Percentiles rank a stretch among this genome's conserved stretches.
Evolutionary conservation across 2,888 invertebrate species (phyloP).

Genomic region (Meiosimyza decipiens): DNA sequence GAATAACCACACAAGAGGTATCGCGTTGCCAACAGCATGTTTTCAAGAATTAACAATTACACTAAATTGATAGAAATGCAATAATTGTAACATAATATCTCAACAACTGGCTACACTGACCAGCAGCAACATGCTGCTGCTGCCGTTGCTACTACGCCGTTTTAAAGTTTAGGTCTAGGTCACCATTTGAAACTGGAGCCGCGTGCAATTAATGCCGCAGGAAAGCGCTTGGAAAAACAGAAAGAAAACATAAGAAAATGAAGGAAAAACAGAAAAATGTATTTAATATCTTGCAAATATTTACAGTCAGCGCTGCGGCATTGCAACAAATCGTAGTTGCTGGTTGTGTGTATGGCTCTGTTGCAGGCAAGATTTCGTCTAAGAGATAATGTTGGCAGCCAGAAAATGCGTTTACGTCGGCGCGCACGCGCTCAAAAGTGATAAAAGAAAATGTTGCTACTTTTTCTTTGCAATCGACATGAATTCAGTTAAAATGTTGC

Average conservation of each 20-base stretch:
- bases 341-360: constrained; percentile 10
- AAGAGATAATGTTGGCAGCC: constrained; percentile 59
- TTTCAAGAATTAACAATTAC: neutral
- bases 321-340: constrained; percentile 23
- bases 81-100: constrained; percentile 4
- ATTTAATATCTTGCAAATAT: constrained; percentile 38
- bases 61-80: constrained; percentile 9
- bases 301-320: constrained; percentile 31
- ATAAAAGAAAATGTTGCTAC: constrained; percentile 24
- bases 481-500: neutral
- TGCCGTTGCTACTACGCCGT: constrained; percentile 8
- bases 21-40: neutral
- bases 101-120: neutral
- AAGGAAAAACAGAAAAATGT: constrained; percentile 17
- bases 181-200: constrained; percentile 15
- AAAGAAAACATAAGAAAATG: neutral
- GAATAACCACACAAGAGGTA: neutral
- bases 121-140: neutral
- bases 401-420: constrained; percentile 52
- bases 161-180: constrained; percentile 36
- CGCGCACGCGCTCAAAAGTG: constrained; percentile 44
- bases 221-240: too few species aligned
- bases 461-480: constrained; percentile 6
- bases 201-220: neutral
- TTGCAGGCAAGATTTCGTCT: constrained; percentile 54